Base-by-base conservation (phyloP, 2,113 vertebrate genomes). In the Nestor notabilis region DNA sequence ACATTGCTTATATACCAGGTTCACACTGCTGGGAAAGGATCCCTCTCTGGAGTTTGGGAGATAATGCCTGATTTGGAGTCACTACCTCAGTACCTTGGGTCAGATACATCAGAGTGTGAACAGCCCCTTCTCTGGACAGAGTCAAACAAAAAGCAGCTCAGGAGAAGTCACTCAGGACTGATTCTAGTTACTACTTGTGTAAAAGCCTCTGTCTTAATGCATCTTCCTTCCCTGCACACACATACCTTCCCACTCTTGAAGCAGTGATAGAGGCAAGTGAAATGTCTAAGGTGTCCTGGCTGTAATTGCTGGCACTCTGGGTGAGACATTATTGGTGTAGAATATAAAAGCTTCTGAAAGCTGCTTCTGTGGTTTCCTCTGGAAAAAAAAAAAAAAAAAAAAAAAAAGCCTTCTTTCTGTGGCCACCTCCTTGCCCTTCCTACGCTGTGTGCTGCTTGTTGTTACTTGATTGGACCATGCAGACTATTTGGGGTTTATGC, bases 371-470 rank as follows among this genome's bases (percentile, higher is more conserved):
- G 56, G 82, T 75, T 90, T 93, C 39, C 35, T 60, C 55, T 95
- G 83, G 29, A 90, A 89, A 79, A 95, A 87, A 28, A 33, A 90
- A 89, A 79, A 95, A 87, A 28, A 33, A 90, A 89, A 79, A 95
- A 33, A 90, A 89, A 79, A 95, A 87, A 28, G 69, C 50, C 64
- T 80, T 68, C 37, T 68, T 75, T 84, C 56, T 66, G 0, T 50
- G 68, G n/a, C 60, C 68, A 55, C 55, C 71, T 83, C 60, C 47
- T 53, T 78, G 44, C 68, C 74, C 80, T 90, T 44, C 64, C 55
- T 60, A 49, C 0, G 0, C 29, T 21, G 6, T 5, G 33, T 55
- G 39, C 76, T 0, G 0, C 52, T 16, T 68, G 41, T 21, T 90
- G 85, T 55, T 4, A 46, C 39, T 63, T 9, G 29, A 63, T 49